These are phyloP conservation scores for Rhinolophus sinicus DNA, from an alignment of 2,113 vertebrate species.

Conservation along the genomic window DNA sequence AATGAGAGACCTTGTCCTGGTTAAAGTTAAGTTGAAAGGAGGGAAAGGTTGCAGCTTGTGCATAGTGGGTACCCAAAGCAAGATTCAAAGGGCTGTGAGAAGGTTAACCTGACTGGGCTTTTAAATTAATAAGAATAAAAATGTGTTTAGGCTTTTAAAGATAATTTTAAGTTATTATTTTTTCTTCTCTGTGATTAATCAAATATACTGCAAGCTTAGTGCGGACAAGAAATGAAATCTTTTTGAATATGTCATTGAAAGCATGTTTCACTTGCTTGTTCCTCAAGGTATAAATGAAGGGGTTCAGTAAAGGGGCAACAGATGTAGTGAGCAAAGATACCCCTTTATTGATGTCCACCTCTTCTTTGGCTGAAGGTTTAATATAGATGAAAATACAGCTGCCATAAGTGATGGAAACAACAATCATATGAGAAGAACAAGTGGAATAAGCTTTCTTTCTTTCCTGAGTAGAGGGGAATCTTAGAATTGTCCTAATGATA, in stretches of 20 bases:
- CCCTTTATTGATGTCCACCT: constrained; percentile 16
- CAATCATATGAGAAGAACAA: constrained; percentile 38
- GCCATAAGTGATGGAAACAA: constrained; percentile 57
- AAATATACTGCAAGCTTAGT: background rate
- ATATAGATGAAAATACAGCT: constrained; percentile 59
- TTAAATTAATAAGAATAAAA: background rate
- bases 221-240: background rate
- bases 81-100: background rate
- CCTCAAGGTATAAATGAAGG: constrained; percentile 41
- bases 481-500: background rate
- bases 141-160: background rate
- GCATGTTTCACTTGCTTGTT: constrained; percentile 47
- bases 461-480: background rate
- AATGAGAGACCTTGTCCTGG: background rate
- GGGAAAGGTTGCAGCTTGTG: background rate
- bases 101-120: background rate
- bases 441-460: background rate
- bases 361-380: background rate
- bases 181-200: background rate
- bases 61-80: background rate
- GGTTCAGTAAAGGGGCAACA: constrained; percentile 42
- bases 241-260: background rate
- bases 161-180: background rate
- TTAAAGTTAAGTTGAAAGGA: background rate
- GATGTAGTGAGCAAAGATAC: background rate